Evolutionary conservation across 2,888 invertebrate genomes (phyloP).

Genomic region (Myopa tessellatipennis): DNA sequence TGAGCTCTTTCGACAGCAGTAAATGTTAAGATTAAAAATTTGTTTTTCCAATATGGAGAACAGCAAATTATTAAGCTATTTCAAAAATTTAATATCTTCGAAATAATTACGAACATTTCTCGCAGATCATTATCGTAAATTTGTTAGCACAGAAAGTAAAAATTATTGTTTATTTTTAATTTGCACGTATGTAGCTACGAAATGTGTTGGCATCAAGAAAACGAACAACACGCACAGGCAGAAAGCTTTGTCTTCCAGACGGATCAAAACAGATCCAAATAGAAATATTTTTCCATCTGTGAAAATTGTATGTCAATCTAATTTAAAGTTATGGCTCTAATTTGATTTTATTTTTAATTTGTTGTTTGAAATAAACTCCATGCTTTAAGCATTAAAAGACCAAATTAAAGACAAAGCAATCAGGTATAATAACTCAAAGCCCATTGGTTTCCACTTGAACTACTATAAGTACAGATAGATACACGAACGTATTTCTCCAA

Average conservation of each 20-base stretch:
- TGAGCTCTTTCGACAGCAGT: background rate
- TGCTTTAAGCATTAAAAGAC: no score
- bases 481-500: no score
- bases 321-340: background rate
- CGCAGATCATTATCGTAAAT: slow-evolving; percentile 56
- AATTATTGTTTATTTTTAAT: slow-evolving; percentile 17
- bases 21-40: background rate
- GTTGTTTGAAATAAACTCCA: no score
- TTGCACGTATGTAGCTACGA: no score
- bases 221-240: background rate
- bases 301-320: background rate
- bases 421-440: no score
- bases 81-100: background rate
- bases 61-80: slow-evolving; percentile 2
- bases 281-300: background rate
- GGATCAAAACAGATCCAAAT: background rate
- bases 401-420: no score
- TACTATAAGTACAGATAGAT: no score
- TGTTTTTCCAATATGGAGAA: background rate
- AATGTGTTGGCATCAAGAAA: slow-evolving; percentile 6
- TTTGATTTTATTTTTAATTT: no score
- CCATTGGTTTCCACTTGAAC: no score
- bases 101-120: slow-evolving; percentile 52
- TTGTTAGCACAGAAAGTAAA: slow-evolving; percentile 51
- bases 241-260: background rate